phyloP scores from a whole-genome alignment of 2,888 invertebrate species.

The Odontomyia ornata region DNA sequence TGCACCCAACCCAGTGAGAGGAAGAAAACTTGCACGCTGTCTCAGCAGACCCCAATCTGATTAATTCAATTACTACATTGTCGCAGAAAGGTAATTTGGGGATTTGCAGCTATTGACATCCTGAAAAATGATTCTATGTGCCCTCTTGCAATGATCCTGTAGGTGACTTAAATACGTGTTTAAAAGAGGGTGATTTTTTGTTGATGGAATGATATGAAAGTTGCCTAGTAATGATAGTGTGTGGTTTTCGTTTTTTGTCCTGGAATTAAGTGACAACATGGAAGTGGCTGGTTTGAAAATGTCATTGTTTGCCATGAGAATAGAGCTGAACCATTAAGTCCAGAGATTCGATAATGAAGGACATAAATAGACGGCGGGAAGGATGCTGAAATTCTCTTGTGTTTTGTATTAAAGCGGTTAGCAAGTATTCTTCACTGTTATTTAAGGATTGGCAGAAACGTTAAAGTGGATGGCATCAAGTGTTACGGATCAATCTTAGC shows the following conservation, averaged over 20 bases:
- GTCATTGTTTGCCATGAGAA: too few species aligned
- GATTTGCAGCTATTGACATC: conserved; percentile 41
- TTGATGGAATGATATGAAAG: too few species aligned
- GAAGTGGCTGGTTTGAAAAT: conserved; percentile 21
- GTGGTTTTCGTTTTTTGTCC: conserved; percentile 13
- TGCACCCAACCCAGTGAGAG: background rate
- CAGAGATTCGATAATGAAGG: too few species aligned
- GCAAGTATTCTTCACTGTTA: too few species aligned
- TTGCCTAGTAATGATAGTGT: background rate
- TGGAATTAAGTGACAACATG: conserved; percentile 3
- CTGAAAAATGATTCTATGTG: conserved; percentile 35
- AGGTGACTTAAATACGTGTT: conserved; percentile 18
- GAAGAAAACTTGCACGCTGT: background rate
- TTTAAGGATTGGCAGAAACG: too few species aligned
- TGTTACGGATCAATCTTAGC: too few species aligned
- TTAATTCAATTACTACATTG: conserved; percentile 42
- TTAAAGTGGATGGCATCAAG: too few species aligned
- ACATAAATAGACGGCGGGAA: too few species aligned
- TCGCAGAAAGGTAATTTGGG: conserved; percentile 39
- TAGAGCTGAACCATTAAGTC: too few species aligned
- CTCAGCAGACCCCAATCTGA: conserved; percentile 27
- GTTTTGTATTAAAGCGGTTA: too few species aligned
- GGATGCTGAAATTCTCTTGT: too few species aligned
- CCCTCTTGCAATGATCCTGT: conserved; percentile 23
- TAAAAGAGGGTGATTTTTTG: conserved; percentile 15